Base-by-base conservation (phyloP, 2,113 vertebrate genomes). In the Rhinoptilus africanus region DNA sequence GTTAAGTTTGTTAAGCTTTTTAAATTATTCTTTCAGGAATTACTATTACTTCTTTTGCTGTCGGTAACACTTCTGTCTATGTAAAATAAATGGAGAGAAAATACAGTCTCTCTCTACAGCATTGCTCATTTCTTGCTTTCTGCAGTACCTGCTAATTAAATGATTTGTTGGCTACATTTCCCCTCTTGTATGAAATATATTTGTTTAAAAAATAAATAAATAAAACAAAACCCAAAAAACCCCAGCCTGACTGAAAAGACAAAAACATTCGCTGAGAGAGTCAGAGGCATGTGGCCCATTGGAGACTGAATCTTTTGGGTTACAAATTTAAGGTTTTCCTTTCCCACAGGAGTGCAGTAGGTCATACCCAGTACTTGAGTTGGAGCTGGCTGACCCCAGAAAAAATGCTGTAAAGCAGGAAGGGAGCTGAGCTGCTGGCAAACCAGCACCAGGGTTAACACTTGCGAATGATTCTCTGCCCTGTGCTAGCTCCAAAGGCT, bases 141-240 rank as follows among this genome's bases (percentile, higher is more conserved):
- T 68, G 62, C 35, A 87, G 35, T 75, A 89, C 48, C 66, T 92
- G 73, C 77, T 94, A 91, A 87, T 96, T 92, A 86, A 95, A 89
- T 4, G 1, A 30, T 83, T 88, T 63, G 41, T 59, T 96, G 88
- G 48, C 72, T 91, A 71, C 16, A 57, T 85, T 82, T 89, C 19
- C 24, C 7, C n/a, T 60, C 35, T 60, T 27, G 8, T 84, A 71
- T 48, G 34, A 83, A 92, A 86, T 22, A 5, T 22, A 53, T 50
- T 85, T 45, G 8, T 35, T 41, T 12, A 41, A 14, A 56, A 80
- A 69, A 56, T 71, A 59, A 80, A 69, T 43, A 76, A 59, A 48
- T 48, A 32, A 13, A 3, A 9, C 23, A 39, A 14, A 28, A 8
- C 56, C 22, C n/a, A 32, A 4, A 8, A 39, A 39, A 4, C 10